These are phyloP conservation scores for Tolmerus cingulatus DNA, from an alignment of 2,888 invertebrate species.

Conservation along the genomic window DNA sequence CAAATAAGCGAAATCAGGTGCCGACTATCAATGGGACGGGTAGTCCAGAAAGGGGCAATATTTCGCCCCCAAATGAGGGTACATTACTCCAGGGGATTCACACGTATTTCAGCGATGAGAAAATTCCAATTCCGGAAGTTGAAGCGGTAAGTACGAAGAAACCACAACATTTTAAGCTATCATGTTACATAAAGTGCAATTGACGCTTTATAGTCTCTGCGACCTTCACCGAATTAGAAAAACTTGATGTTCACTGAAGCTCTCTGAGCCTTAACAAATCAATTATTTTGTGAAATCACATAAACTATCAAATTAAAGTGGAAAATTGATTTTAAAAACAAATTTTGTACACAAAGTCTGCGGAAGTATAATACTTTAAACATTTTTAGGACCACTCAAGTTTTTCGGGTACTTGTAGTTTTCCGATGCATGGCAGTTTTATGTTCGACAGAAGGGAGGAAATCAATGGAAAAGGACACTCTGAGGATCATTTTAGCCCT, in stretches of 20 bases:
- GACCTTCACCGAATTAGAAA: neutral
- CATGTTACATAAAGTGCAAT: neutral
- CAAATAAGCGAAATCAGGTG: neutral
- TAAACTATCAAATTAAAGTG: neutral
- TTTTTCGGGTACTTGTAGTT: too few species aligned
- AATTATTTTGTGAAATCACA: neutral
- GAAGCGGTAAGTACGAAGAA: slow-evolving; percentile 62
- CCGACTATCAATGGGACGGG: neutral
- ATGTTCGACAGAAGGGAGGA: too few species aligned
- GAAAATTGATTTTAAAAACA: neutral
- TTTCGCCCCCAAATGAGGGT: slow-evolving; percentile 55
- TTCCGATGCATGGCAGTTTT: too few species aligned
- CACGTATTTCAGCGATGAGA: slow-evolving; percentile 72
- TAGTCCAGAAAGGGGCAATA: neutral
- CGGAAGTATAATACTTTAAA: too few species aligned
- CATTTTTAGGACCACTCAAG: too few species aligned
- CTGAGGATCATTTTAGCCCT: too few species aligned
- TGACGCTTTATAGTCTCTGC: neutral
- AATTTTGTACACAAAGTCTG: too few species aligned
- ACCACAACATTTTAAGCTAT: neutral
- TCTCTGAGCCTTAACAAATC: neutral
- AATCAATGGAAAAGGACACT: too few species aligned
- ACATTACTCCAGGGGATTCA: slow-evolving; percentile 57
- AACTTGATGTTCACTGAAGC: neutral
- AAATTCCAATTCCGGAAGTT: slow-evolving; percentile 69